These are phyloP conservation scores for Conus canariensis DNA, from an alignment of 2,888 invertebrate genomes.

Conservation along the genomic window DNA sequence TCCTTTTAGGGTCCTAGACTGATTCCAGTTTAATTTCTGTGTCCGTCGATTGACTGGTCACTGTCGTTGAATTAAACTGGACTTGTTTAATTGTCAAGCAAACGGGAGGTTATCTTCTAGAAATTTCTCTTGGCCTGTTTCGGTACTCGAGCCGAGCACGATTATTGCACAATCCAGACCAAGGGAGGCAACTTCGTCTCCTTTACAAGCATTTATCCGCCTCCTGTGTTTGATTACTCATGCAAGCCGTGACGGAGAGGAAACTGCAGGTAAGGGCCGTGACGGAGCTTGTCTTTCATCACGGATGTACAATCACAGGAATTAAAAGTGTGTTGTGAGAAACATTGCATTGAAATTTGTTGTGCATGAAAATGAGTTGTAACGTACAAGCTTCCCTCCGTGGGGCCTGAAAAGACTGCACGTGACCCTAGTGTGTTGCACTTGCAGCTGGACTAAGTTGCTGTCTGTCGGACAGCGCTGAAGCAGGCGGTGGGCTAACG, in stretches of 20 bases:
- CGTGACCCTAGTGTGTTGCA: conserved; percentile 32
- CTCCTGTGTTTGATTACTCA: conserved; percentile 30
- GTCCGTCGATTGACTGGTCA: neutral
- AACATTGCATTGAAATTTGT: neutral
- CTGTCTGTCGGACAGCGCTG: conserved; percentile 24
- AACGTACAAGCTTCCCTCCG: neutral
- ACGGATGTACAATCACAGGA: neutral
- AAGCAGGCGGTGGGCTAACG: neutral
- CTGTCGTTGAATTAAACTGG: neutral
- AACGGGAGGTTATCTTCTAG: neutral
- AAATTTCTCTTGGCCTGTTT: conserved; percentile 13
- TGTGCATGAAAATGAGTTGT: neutral
- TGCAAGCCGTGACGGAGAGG: conserved; percentile 23
- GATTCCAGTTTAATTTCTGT: too few relatives aligned
- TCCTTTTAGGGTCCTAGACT: too few relatives aligned
- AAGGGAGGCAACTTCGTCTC: conserved; percentile 11
- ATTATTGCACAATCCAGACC: conserved; percentile 6
- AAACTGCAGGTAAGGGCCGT: conserved; percentile 29
- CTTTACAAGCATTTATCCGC: conserved; percentile 11
- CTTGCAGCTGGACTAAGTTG: conserved; percentile 26
- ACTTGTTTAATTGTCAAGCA: neutral
- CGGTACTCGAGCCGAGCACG: conserved; percentile 1
- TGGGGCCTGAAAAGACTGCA: conserved; percentile 15
- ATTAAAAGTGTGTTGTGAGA: neutral
- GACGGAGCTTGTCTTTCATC: neutral